Percentiles rank a stretch among this genome's conserved stretches.
Conservation (phyloP, 2,113 vertebrate species). For the Prietella phreatophila region DNA sequence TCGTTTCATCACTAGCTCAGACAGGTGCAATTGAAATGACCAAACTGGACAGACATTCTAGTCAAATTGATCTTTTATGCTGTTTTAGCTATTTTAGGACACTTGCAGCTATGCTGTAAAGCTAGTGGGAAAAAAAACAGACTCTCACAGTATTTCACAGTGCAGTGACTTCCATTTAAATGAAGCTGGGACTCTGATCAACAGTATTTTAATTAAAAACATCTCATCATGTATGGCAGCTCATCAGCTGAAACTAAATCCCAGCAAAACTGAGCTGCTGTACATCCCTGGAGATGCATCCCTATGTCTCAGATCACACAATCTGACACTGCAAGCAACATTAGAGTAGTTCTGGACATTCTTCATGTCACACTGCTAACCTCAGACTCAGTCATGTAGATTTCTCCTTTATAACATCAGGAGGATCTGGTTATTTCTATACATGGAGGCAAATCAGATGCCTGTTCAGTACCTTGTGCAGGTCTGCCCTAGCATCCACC, state of each 20-base stretch:
- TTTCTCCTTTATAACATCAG: too few relatives aligned
- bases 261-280: not conserved
- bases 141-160: not conserved
- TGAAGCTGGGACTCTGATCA: constrained; percentile 1
- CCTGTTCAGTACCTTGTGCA: too few relatives aligned
- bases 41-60: not conserved
- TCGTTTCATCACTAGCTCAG: not conserved
- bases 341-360: too few relatives aligned
- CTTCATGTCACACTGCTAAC: too few relatives aligned
- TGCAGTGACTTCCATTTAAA: constrained; percentile 12
- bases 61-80: not conserved
- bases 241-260: not conserved
- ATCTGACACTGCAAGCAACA: too few relatives aligned
- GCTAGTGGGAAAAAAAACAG: not conserved
- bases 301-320: too few relatives aligned
- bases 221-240: not conserved
- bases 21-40: not conserved
- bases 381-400: too few relatives aligned
- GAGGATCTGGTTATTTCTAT: too few relatives aligned
- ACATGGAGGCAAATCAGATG: too few relatives aligned
- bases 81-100: not conserved
- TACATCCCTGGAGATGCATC: not conserved
- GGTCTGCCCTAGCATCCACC: too few relatives aligned
- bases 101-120: not conserved
- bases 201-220: not conserved